These are phyloP conservation scores for Micromussa lordhowensis DNA, from an alignment of 92 coral and sea anemone genomes.

Conservation along the genomic window DNA sequence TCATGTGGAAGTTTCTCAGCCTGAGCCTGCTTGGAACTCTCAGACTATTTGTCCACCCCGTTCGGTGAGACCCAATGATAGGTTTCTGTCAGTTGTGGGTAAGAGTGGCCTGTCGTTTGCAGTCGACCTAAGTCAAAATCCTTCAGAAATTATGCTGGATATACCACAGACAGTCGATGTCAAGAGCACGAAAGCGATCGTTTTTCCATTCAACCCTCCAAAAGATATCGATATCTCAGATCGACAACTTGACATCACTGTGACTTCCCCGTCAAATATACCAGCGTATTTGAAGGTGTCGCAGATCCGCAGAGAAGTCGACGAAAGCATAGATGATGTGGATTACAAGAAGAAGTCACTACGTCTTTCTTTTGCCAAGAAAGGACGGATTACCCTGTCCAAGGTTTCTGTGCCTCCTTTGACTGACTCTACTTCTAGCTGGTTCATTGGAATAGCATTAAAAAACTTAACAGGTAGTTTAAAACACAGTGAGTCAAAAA, in stretches of 20 bases:
- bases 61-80: not conserved
- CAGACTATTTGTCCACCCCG: not conserved
- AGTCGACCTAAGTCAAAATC: not conserved
- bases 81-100: not conserved
- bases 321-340: slow-evolving; percentile 2
- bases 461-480: not conserved
- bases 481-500: not conserved
- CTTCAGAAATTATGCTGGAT: not conserved
- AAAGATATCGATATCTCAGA: slow-evolving; percentile 12
- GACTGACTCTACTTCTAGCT: not conserved
- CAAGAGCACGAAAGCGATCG: not conserved
- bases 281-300: slow-evolving; percentile 31
- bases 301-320: not conserved
- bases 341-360: slow-evolving; percentile 40
- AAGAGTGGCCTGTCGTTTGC: not conserved
- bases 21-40: not conserved
- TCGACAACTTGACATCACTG: slow-evolving; percentile 21
- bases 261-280: not conserved
- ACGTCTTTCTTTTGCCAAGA: slow-evolving; percentile 45
- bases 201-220: slow-evolving; percentile 42
- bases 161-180: not conserved
- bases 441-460: slow-evolving; percentile 23
- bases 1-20: slow-evolving; percentile 7
- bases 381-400: slow-evolving; percentile 14
- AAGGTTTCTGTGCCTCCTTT: slow-evolving; percentile 10